Evolutionary conservation across 2,888 invertebrate species (phyloP).

Genomic region (Epinotia bilunana): DNA sequence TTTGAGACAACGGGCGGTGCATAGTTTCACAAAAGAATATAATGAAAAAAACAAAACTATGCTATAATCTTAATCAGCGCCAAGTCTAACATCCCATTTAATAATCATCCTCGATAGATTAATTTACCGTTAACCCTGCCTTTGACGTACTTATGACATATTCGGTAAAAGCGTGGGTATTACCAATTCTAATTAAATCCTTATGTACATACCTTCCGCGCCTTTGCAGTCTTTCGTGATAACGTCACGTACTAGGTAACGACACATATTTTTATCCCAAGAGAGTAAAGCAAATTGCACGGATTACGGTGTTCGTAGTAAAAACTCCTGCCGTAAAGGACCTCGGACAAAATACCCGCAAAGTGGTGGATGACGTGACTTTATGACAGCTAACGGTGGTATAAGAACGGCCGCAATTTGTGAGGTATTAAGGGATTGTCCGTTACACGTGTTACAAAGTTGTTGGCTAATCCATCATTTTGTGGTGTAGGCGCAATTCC

Average conservation of each 20-base stretch:
- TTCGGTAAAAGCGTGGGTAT: background rate
- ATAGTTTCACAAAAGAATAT: too few relatives aligned
- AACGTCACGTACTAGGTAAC: slow-evolving; percentile 75
- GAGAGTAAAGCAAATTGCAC: slow-evolving; percentile 74
- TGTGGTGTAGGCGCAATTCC: too few relatives aligned
- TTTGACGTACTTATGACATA: background rate
- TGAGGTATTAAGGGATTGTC: slow-evolving; percentile 8
- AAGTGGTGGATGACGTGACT: slow-evolving; percentile 38
- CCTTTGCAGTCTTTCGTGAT: slow-evolving; percentile 66
- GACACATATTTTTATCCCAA: slow-evolving; percentile 62
- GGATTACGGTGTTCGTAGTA: slow-evolving; percentile 64
- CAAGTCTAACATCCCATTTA: too few relatives aligned
- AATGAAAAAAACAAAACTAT: too few relatives aligned
- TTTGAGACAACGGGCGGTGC: too few relatives aligned
- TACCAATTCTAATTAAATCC: slow-evolving; percentile 16
- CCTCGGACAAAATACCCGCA: slow-evolving; percentile 18
- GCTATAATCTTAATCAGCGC: too few relatives aligned
- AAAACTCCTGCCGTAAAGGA: slow-evolving; percentile 38
- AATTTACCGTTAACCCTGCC: background rate
- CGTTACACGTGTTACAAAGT: background rate
- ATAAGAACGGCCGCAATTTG: slow-evolving; percentile 27
- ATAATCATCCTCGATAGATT: background rate
- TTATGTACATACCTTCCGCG: slow-evolving; percentile 46
- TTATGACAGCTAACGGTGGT: slow-evolving; percentile 26
- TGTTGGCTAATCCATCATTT: too few relatives aligned